Percentiles rank a stretch among this genome's conserved stretches.
phyloP scores from a whole-genome alignment of 2,797 vertebrate genomes.

The Melanogrammus aeglefinus region DNA sequence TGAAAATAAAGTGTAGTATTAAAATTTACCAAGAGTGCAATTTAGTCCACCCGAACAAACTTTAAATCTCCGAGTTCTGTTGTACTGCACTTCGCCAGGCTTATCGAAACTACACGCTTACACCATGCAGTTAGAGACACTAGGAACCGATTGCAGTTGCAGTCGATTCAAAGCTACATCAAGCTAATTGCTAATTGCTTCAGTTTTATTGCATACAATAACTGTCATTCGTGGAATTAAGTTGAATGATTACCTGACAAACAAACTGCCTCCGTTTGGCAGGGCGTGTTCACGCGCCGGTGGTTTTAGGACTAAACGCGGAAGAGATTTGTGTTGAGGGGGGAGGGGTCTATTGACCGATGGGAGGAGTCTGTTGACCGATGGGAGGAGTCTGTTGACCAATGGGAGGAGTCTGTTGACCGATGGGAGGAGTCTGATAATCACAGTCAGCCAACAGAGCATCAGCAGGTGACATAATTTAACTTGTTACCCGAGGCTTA shows the following conservation, averaged over 20 bases:
- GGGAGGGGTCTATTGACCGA: too few relatives aligned
- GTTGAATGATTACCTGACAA: not conserved
- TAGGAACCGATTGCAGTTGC: not conserved
- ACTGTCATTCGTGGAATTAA: not conserved
- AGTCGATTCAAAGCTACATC: not conserved
- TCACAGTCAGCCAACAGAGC: too few relatives aligned
- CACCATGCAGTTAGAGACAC: not conserved
- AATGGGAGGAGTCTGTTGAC: too few relatives aligned
- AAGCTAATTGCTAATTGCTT: not conserved
- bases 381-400: too few relatives aligned
- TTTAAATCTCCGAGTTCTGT: not conserved
- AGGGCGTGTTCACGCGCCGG: not conserved
- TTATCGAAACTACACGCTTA: not conserved
- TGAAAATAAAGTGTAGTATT: slow-evolving; percentile 34
- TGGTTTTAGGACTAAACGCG: not conserved
- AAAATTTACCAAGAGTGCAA: slow-evolving; percentile 7
- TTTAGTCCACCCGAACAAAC: not conserved
- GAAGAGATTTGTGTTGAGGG: not conserved
- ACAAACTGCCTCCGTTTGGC: not conserved
- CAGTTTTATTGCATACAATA: not conserved
- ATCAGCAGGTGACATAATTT: too few relatives aligned
- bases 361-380: too few relatives aligned
- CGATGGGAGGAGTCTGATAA: too few relatives aligned
- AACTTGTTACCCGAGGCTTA: not conserved
- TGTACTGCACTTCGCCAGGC: not conserved